Evolutionary conservation across 2,113 vertebrate genomes (phyloP).

Genomic region (Herpetotheres cachinnans): DNA sequence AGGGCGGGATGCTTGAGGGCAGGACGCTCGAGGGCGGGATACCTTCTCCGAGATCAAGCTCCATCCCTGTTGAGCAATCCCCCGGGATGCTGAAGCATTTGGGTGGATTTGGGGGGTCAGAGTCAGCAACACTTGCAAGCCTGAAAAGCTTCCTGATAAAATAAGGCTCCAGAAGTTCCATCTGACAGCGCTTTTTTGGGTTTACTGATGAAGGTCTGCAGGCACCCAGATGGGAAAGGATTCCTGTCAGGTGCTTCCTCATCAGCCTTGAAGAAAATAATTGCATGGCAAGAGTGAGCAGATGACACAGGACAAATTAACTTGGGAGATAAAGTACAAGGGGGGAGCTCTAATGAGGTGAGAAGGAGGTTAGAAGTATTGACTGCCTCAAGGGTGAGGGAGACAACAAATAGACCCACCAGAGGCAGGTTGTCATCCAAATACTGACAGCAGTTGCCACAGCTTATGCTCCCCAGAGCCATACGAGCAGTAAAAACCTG

Average conservation of each 20-base stretch:
- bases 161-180: background rate
- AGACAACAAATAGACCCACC: background rate
- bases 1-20: background rate
- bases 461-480: background rate
- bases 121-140: background rate
- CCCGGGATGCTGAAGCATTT: background rate
- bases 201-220: background rate
- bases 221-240: background rate
- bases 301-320: background rate
- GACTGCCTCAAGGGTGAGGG: background rate
- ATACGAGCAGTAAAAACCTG: background rate
- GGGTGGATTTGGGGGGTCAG: background rate
- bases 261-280: background rate
- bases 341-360: background rate
- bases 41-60: background rate
- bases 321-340: background rate
- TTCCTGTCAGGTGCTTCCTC: background rate
- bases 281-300: background rate
- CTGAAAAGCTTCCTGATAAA: background rate
- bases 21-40: background rate
- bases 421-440: background rate
- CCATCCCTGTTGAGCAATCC: background rate
- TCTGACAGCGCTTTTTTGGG: fast-evolving
- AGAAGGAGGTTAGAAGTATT: background rate
- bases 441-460: background rate